Percentiles rank a stretch among this genome's conserved stretches.
Evolutionary conservation across 2,113 vertebrate genomes (phyloP).

Genomic region (Nothoprocta pentlandii): DNA sequence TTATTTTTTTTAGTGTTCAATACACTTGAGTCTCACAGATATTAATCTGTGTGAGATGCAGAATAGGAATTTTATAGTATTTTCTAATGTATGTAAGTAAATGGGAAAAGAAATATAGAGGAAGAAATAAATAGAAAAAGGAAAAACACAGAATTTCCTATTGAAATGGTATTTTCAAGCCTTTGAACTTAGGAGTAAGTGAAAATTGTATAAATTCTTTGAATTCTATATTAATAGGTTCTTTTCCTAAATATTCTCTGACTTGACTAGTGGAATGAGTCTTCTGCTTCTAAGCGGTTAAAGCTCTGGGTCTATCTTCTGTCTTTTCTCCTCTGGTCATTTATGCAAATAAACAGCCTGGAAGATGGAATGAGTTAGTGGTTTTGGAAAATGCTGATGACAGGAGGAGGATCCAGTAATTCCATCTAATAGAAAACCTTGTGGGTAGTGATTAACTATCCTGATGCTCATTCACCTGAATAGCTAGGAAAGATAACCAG

Average conservation of each 20-base stretch:
- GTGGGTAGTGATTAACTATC: neutral
- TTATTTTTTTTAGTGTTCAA: neutral
- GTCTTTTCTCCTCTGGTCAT: neutral
- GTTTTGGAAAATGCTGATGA: neutral
- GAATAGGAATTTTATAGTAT: neutral
- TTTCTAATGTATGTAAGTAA: neutral
- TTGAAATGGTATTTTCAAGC: neutral
- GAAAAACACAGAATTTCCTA: neutral
- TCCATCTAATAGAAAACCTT: neutral
- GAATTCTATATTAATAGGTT: neutral
- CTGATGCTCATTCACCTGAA: neutral
- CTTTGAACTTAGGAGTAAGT: neutral
- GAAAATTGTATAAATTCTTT: neutral
- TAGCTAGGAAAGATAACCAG: neutral
- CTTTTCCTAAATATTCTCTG: neutral
- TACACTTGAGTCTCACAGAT: neutral
- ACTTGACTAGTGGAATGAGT: neutral
- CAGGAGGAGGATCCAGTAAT: neutral
- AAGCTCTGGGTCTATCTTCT: neutral
- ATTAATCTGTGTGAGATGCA: neutral
- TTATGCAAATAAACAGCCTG: neutral
- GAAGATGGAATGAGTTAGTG: neutral
- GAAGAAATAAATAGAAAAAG: neutral
- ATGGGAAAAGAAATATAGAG: neutral
- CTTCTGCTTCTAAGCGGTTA: neutral